Conservation (phyloP, 2,113 vertebrate species). For the Dicaeum eximium region DNA sequence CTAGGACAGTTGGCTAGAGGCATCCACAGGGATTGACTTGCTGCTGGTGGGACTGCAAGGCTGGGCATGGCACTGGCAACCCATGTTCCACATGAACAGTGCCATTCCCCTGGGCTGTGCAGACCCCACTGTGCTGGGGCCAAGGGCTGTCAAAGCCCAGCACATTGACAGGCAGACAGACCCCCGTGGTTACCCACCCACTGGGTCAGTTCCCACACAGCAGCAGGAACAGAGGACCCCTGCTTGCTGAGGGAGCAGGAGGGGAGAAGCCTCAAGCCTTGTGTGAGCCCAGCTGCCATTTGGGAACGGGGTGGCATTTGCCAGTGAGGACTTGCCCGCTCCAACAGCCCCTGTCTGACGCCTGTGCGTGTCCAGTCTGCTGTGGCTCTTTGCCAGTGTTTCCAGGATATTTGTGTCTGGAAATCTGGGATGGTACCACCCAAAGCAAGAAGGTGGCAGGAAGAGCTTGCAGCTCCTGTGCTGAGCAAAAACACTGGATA, state of each 20-base stretch:
- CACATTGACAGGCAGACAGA: background rate
- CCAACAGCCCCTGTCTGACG: background rate
- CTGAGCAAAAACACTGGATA: background rate
- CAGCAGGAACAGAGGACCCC: background rate
- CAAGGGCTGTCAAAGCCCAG: background rate
- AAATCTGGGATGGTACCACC: background rate
- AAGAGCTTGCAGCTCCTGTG: background rate
- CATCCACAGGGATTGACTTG: background rate
- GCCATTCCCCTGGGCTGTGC: background rate
- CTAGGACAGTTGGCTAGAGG: background rate
- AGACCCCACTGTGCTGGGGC: background rate
- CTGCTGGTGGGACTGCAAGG: background rate
- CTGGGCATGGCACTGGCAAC: background rate
- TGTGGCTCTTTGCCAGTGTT: background rate
- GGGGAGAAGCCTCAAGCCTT: background rate
- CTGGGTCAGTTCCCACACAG: background rate
- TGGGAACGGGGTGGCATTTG: background rate
- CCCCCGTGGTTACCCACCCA: accelerated
- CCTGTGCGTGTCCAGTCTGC: accelerated
- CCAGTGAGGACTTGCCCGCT: accelerated
- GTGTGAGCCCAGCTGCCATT: background rate
- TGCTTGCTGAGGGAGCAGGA: background rate
- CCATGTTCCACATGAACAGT: background rate
- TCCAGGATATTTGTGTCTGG: background rate
- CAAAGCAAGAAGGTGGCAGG: background rate